These are phyloP conservation scores for Podotricha telesiphe DNA, from an alignment of 2,888 invertebrate genomes.

Conservation along the genomic window DNA sequence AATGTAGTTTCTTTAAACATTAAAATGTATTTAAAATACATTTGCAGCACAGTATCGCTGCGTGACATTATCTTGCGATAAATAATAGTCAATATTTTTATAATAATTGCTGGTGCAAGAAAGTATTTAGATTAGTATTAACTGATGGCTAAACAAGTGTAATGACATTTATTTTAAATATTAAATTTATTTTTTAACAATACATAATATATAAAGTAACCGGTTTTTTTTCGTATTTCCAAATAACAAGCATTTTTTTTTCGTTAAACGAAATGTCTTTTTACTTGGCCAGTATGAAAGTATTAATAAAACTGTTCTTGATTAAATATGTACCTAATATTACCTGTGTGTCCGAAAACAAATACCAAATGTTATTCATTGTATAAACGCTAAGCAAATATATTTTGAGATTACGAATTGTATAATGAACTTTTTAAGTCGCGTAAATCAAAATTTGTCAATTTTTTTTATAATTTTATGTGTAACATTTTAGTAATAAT, in stretches of 20 bases:
- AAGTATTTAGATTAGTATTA: conserved; percentile 67
- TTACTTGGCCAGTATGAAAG: conserved; percentile 41
- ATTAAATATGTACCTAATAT: conserved; percentile 39
- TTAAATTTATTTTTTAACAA: conserved; percentile 1
- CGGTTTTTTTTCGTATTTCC: conserved; percentile 11
- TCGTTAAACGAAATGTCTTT: conserved; percentile 39
- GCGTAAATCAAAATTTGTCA: conserved; percentile 55
- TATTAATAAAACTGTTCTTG: conserved; percentile 47
- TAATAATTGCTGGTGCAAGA: conserved; percentile 67
- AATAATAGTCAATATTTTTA: conserved; percentile 73
- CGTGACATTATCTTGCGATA: conserved; percentile 55
- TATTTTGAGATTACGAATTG: conserved; percentile 77
- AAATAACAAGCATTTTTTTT: conserved; percentile 23
- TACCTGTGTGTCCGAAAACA: conserved; percentile 47
- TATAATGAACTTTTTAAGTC: conserved; percentile 52
- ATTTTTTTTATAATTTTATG: conserved; percentile 70
- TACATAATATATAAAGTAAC: conserved; percentile 8
- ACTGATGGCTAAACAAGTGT: conserved; percentile 46
- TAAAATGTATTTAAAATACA: conserved; percentile 33
- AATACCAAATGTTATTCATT: conserved; percentile 66
- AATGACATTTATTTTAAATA: conserved; percentile 39
- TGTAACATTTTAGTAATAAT: conserved; percentile 75
- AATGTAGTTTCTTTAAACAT: conserved; percentile 20
- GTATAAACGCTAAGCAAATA: conserved; percentile 63
- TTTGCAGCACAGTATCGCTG: conserved; percentile 29